Conservation (phyloP, 2,113 vertebrate genomes). For the Boulengeromyrus knoepffleri region DNA sequence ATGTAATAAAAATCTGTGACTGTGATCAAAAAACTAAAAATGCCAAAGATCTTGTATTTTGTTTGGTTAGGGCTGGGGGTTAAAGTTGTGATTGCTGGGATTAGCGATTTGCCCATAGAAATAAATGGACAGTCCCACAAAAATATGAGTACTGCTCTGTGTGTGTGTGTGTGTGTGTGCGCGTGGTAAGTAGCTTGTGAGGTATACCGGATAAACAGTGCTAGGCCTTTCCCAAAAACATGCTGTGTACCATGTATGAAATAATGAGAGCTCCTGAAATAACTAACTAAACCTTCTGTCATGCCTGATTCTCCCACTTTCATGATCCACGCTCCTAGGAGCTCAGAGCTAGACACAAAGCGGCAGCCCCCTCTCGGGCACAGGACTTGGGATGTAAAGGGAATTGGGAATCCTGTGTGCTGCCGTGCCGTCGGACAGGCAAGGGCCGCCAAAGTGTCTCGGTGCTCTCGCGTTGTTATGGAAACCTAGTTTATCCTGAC, state of each 20-base stretch:
- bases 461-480: neutral
- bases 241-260: neutral
- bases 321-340: neutral
- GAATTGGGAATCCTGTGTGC: neutral
- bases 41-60: too few relatives aligned
- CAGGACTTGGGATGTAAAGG: neutral
- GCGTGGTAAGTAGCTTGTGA: neutral
- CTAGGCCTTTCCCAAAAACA: neutral
- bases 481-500: conserved; percentile 8
- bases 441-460: neutral
- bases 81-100: too few relatives aligned
- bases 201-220: neutral
- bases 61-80: too few relatives aligned
- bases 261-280: neutral
- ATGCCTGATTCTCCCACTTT: neutral
- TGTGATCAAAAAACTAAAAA: too few relatives aligned
- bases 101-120: too few relatives aligned
- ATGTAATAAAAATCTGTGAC: too few relatives aligned
- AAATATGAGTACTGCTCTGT: neutral
- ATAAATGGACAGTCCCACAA: too few relatives aligned
- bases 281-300: neutral
- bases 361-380: neutral
- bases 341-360: neutral
- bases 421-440: neutral
- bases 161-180: neutral